phyloP scores from a whole-genome alignment of 1,140 invertebrate genomes.

The Parasteatoda tepidariorum region DNA sequence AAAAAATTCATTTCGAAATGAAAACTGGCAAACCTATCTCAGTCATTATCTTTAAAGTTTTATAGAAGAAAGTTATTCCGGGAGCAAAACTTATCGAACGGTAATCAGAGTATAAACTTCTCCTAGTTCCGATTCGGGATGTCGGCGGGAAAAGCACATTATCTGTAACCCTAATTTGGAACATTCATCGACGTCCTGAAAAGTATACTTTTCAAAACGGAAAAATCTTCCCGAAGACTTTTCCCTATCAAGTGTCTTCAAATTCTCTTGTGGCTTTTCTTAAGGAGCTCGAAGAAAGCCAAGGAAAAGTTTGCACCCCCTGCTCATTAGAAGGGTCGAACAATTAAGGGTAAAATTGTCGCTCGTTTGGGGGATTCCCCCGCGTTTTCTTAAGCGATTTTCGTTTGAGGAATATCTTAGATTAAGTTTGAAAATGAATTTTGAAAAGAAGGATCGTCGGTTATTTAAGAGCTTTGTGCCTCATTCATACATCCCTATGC shows the following conservation, averaged over 20 bases:
- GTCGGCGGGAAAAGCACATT: too few species aligned
- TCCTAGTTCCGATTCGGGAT: too few species aligned
- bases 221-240: neutral
- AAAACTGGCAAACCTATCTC: too few species aligned
- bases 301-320: neutral
- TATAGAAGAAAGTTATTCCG: too few species aligned
- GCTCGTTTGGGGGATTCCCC: constrained; percentile 35
- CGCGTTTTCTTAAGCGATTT: constrained; percentile 44
- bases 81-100: neutral
- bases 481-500: neutral
- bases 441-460: neutral
- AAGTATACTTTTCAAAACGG: neutral
- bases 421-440: constrained; percentile 11
- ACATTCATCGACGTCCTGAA: neutral
- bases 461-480: neutral
- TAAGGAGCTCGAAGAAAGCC: constrained; percentile 32
- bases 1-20: too few species aligned
- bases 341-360: constrained; percentile 46
- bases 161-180: too few species aligned
- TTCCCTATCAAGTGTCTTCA: constrained; percentile 1
- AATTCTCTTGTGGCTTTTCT: constrained; percentile 13
- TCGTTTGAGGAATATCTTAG: constrained; percentile 15
- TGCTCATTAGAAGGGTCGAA: constrained; percentile 28
- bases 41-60: too few species aligned
- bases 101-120: too few species aligned